Base-by-base conservation (phyloP, 2,797 vertebrate genomes). In the Myripristis murdjan region DNA sequence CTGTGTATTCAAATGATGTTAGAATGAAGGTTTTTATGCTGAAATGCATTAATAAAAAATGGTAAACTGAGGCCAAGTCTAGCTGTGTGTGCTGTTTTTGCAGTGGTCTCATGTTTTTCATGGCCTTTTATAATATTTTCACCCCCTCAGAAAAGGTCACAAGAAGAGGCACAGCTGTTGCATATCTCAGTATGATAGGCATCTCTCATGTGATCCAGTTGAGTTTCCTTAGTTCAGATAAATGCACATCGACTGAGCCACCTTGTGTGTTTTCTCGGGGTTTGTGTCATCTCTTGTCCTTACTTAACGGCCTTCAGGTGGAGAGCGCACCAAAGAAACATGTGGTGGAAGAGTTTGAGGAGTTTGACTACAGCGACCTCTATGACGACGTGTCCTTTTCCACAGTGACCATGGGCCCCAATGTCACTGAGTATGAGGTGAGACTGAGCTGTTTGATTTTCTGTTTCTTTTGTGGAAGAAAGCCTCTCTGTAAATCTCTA, bases 381-480 rank as follows among this genome's bases (percentile, higher is more conserved):
- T 91, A 92, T 2, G 84, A 92, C 0, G 90, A 94, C 52, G 12
- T 91, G 8, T 16, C 87, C 0, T 49, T 87, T 58, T 86, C 95
- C 74, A 89, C 90, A 0, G 89, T 91, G 64, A 90, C 92, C 0
- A 1, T 72, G 6, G 84, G 79, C 39, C 74, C 48, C 11, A 95
- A 95, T 1, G 41, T 78, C 81, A 95, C 94, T 0, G 81, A 94
- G 52, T 93, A 94, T 0, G 92, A 96, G 95, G 97, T 97, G 81
- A 72, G 59, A 41, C 18, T 48, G 20, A 2, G 2, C 23, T 52
- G n/a, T 53, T 44, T 18, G 0, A n/a, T 53, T 68, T 37, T 31
- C n/a, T n/a, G n/a, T n/a, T n/a, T n/a, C n/a, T n/a, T 59, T 39
- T 64, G 57, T 57, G 28, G 49, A 44, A 43, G 14, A 16, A 43